These are phyloP conservation scores for Crypturellus undulatus DNA, from an alignment of 2,113 vertebrate genomes.

Conservation along the genomic window DNA sequence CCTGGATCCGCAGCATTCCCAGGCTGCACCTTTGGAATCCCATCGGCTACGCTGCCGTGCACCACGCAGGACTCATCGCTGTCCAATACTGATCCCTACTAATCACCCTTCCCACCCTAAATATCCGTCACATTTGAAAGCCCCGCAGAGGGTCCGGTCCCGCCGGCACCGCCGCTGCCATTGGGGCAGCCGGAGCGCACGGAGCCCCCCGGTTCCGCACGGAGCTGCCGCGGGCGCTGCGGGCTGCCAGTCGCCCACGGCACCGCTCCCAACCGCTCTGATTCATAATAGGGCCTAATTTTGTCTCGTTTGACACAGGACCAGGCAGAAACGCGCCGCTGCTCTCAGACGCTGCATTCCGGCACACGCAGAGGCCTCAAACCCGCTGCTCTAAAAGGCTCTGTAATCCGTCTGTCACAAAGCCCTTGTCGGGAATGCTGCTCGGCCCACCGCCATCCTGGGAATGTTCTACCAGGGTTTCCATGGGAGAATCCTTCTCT, in stretches of 20 bases:
- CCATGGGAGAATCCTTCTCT: background rate
- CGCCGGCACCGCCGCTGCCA: no score
- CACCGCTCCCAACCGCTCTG: rapidly evolving
- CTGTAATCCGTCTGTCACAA: background rate
- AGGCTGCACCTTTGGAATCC: rapidly evolving
- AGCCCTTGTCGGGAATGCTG: no score
- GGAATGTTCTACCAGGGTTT: rapidly evolving
- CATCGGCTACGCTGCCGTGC: rapidly evolving
- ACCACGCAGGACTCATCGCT: rapidly evolving
- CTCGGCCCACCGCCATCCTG: background rate
- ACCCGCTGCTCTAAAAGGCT: background rate
- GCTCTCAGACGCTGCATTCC: rapidly evolving
- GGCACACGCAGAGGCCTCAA: background rate
- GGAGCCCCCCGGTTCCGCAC: no score
- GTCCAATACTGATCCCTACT: rapidly evolving
- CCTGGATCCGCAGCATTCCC: no score
- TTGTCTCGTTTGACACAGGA: background rate
- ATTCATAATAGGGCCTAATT: background rate
- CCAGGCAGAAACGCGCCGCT: rapidly evolving
- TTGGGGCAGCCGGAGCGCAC: no score
- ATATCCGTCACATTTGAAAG: rapidly evolving
- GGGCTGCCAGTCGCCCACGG: background rate
- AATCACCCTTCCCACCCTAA: background rate
- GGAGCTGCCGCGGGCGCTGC: background rate
- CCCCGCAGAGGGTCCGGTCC: background rate